Evolutionary conservation across 37 sponge, comb jelly and placozoan genomes (phyloP), one percentile per base, ranked within the genome.

Genomic region (Eunapius fragilis): DNA sequence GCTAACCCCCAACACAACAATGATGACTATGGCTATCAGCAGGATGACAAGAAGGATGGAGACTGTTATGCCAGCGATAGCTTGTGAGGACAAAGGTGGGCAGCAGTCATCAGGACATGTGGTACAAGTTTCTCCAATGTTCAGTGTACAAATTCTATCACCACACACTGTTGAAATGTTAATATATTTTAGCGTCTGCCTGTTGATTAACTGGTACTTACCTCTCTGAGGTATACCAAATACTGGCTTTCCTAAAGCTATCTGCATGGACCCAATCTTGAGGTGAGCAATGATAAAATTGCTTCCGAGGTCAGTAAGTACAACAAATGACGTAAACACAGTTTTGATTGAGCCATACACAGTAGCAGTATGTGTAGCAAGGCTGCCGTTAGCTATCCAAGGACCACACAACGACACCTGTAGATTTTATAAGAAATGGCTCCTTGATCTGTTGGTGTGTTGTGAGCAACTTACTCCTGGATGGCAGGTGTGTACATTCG

Each of bases 351-450:
- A 23, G 0, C 89, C 87, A 71, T 31, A 87, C 34, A 67, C 36
- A 3, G 92, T 25, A 19, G 31, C 36, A 10, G 97, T 97, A 87
- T 94, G 97, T n/a, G 95, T 94, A 32, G 91, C 85, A 26, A 94
- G 67, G 2, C 22, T 76, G 0, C 91, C 91, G 58, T 87, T 69
- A 4, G 30, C 87, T 11, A 96, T 87, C 97, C 97, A 96, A 10
- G 97, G 97, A 0, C 97, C 97, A 85, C 97, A 96, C 13, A 96
- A 68, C 23, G 58, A 48, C 22, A 82, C 75, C 91, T 91, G n/a
- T n/a, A n/a, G n/a, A n/a, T n/a, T n/a, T n/a, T n/a, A n/a, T n/a
- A n/a, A 74, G 14, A 23, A 74, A 25, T 3, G 17, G 68, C 38
- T 26, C 9, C 68, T 22, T 31, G 37, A 74, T 31, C 14, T 71